Conservation (phyloP, 2,797 vertebrate genomes). For the Cossypha heuglini region DNA sequence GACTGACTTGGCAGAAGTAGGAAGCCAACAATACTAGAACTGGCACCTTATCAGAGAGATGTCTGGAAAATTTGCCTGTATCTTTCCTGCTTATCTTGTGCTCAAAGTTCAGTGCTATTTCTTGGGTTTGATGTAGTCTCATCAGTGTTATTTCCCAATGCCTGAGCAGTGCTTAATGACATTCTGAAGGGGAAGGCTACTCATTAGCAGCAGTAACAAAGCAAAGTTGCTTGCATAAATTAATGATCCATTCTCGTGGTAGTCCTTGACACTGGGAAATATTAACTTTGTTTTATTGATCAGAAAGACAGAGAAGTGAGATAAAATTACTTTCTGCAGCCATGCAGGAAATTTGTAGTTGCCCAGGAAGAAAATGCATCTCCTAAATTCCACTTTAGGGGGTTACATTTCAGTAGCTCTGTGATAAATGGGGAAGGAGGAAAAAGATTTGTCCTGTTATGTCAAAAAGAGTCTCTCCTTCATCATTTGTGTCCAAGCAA, state of each 20-base stretch:
- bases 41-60: background rate
- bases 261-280: slow-evolving; percentile 17
- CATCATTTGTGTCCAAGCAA: background rate
- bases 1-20: background rate
- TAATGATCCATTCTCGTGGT: background rate
- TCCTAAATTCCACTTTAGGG: background rate
- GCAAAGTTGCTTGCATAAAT: background rate
- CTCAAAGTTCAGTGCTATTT: background rate
- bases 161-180: background rate
- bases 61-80: background rate
- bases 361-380: background rate
- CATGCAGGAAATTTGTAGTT: background rate
- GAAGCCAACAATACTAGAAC: background rate
- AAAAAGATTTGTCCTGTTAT: background rate
- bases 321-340: background rate
- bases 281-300: slow-evolving; percentile 52
- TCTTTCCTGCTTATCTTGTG: background rate
- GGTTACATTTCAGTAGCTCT: background rate
- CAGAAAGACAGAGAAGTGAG: background rate
- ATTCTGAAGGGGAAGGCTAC: background rate
- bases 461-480: background rate
- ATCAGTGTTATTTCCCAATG: background rate
- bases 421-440: background rate
- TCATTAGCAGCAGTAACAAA: slow-evolving; percentile 35
- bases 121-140: background rate